Evolutionary conservation across 2,797 vertebrate genomes (phyloP).

Genomic region (Bradypus variegatus): DNA sequence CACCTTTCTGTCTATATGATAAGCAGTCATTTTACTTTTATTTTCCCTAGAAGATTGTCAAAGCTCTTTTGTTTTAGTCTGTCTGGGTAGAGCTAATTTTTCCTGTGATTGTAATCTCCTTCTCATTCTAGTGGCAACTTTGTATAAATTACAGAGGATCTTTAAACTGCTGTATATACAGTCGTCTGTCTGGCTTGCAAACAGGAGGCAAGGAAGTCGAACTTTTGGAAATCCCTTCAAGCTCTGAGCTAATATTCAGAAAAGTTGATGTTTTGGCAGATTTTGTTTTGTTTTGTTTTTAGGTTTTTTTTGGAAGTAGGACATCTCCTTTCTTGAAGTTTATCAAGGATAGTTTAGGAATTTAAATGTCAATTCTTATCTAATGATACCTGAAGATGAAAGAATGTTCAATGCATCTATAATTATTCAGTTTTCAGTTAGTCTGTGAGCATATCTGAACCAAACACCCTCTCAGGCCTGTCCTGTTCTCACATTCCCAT

Average conservation of each 20-base stretch:
- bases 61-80: background rate
- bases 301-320: background rate
- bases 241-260: background rate
- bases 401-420: background rate
- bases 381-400: background rate
- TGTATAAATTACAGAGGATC: slow-evolving; percentile 1
- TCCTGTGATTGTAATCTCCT: background rate
- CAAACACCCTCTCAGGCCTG: background rate
- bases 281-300: background rate
- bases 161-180: background rate
- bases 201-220: background rate
- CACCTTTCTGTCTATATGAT: background rate
- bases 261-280: background rate
- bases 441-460: background rate
- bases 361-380: background rate
- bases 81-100: background rate
- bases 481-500: background rate
- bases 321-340: background rate
- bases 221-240: background rate
- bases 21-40: background rate
- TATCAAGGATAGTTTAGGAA: background rate
- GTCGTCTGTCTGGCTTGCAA: background rate
- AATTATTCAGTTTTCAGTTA: background rate
- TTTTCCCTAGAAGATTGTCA: slow-evolving; percentile 14
- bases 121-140: background rate